A percentile compares a stretch with the other conserved stretches of the same genome.
phyloP scores from a whole-genome alignment of 2,113 vertebrate species.

The Cyprinus carpio region DNA sequence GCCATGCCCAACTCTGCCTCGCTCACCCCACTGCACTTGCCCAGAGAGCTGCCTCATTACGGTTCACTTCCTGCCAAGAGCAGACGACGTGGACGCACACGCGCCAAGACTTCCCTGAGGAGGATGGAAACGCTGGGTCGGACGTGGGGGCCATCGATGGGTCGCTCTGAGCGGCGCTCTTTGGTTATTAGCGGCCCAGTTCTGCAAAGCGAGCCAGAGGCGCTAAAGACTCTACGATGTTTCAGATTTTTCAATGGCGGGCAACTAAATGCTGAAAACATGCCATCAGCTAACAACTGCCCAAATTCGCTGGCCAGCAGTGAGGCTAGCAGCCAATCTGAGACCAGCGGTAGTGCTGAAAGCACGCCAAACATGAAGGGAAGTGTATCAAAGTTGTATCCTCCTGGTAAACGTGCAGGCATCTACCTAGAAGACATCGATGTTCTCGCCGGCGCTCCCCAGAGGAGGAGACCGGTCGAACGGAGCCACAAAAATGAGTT shows the following conservation, averaged over 20 bases:
- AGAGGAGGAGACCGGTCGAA: constrained; percentile 72
- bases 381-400: constrained; percentile 71
- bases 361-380: constrained; percentile 69
- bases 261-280: constrained; percentile 38
- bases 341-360: constrained; percentile 67
- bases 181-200: constrained; percentile 86
- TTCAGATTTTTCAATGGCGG: constrained; percentile 78
- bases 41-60: constrained; percentile 73
- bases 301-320: constrained; percentile 59
- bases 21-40: constrained; percentile 66
- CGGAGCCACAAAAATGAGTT: constrained; percentile 81
- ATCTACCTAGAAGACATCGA: constrained; percentile 91
- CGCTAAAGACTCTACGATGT: constrained; percentile 82
- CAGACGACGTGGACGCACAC: constrained; percentile 80
- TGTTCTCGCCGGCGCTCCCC: constrained; percentile 72
- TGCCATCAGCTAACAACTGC: constrained; percentile 38
- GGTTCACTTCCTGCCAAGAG: constrained; percentile 80
- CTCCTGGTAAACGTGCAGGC: constrained; percentile 84
- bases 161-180: constrained; percentile 66
- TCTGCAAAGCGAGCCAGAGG: constrained; percentile 83
- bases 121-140: constrained; percentile 88
- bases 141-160: constrained; percentile 79
- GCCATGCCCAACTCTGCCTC: constrained; percentile 77
- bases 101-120: constrained; percentile 87
- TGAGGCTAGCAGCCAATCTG: constrained; percentile 76